phyloP scores from a whole-genome alignment of 2,888 invertebrate species.

The Mimas tiliae region DNA sequence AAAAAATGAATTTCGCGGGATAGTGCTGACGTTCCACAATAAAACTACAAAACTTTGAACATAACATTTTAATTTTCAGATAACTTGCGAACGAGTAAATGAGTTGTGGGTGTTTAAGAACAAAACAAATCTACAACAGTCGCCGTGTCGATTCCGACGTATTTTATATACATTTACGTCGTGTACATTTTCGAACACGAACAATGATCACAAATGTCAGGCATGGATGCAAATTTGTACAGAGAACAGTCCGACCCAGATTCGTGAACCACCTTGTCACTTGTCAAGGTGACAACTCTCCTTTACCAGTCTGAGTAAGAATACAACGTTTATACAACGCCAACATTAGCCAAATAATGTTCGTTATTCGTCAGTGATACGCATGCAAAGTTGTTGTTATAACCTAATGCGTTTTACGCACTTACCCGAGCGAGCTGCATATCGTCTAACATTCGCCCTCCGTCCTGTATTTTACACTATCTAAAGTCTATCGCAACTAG shows the following conservation, averaged over 20 bases:
- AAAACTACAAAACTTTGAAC: neutral
- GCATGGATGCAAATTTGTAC: too few species aligned
- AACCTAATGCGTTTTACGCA: neutral
- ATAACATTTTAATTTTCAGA: constrained; percentile 17
- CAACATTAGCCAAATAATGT: too few species aligned
- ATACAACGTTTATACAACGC: too few species aligned
- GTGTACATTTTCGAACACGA: neutral
- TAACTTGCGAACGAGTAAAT: neutral
- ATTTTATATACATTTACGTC: neutral
- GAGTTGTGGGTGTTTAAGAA: constrained; percentile 6
- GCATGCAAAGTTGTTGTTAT: neutral
- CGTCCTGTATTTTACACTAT: constrained; percentile 13
- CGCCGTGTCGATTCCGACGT: constrained; percentile 7
- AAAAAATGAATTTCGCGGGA: too few species aligned
- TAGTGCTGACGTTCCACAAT: too few species aligned
- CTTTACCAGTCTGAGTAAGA: too few species aligned
- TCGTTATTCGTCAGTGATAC: too few species aligned
- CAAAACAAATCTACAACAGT: constrained; percentile 6
- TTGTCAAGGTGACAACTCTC: too few species aligned
- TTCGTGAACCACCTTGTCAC: too few species aligned
- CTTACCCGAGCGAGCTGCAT: neutral
- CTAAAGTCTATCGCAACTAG: neutral
- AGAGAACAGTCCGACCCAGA: too few species aligned
- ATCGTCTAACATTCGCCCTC: constrained; percentile 19
- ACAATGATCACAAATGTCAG: neutral